Conservation (phyloP, 2,113 vertebrate species). For the Bujurquina vittata region DNA sequence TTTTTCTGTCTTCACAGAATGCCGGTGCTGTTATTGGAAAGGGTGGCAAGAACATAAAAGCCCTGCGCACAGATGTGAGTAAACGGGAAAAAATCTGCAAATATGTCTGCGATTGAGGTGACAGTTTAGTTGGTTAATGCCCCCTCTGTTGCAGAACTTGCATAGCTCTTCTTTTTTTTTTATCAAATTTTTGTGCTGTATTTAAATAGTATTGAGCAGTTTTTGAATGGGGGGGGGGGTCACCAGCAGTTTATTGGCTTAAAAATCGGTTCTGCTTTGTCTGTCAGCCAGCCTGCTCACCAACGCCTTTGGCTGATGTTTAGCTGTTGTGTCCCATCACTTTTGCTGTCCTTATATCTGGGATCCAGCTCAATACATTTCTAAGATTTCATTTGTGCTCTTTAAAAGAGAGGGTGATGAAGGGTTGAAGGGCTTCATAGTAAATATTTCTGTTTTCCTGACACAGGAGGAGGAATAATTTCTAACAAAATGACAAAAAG, state of each 20-base stretch:
- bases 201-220: neutral
- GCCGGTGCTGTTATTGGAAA: conserved; percentile 98
- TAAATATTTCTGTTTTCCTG: too few species aligned
- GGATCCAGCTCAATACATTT: neutral
- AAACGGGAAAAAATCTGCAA: conserved; percentile 58
- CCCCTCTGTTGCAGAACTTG: conserved; percentile 16
- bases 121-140: neutral
- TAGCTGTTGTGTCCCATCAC: neutral
- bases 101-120: conserved; percentile 5
- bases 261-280: neutral
- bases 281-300: neutral
- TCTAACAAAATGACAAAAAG: neutral
- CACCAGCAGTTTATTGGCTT: too few species aligned
- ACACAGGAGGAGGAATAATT: neutral
- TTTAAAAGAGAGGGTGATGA: neutral
- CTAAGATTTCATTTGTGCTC: neutral
- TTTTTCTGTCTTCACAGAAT: conserved; percentile 81
- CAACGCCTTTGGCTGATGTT: neutral
- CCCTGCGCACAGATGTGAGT: conserved; percentile 98
- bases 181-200: neutral
- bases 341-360: neutral
- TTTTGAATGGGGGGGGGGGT: too few species aligned
- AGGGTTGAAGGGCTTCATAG: neutral
- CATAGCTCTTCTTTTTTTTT: neutral
- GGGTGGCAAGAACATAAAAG: conserved; percentile 99